phyloP scores from a whole-genome alignment of 2,797 vertebrate species.

The Argyrosomus regius region DNA sequence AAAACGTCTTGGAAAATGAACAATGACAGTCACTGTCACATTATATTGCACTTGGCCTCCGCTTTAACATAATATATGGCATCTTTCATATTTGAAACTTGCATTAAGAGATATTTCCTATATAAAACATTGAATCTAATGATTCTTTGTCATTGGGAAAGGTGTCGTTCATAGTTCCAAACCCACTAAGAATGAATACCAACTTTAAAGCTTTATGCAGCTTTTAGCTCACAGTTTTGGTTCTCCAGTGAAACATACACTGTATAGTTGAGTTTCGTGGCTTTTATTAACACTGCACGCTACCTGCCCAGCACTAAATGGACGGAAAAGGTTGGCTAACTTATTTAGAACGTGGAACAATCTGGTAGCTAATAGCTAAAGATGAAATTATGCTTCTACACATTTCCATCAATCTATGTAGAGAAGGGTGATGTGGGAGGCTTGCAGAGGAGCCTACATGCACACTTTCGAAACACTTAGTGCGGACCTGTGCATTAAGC shows the following conservation, averaged over 20 bases:
- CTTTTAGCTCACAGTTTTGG: constrained; percentile 12
- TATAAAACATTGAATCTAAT: neutral
- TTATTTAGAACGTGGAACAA: neutral
- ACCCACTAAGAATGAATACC: neutral
- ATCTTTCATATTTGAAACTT: constrained; percentile 10
- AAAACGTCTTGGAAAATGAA: constrained; percentile 39
- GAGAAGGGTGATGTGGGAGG: neutral
- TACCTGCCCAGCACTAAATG: neutral
- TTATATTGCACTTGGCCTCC: constrained; percentile 19
- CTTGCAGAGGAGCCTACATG: neutral
- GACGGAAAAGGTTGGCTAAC: neutral
- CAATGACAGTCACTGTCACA: constrained; percentile 32
- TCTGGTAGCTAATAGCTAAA: neutral
- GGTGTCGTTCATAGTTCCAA: neutral
- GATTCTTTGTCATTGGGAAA: neutral
- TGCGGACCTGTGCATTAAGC: neutral
- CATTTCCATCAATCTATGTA: neutral
- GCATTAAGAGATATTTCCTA: neutral
- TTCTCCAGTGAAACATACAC: neutral
- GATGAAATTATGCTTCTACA: neutral
- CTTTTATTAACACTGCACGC: neutral
- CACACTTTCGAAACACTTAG: neutral
- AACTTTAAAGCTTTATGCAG: neutral
- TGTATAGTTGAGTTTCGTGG: neutral
- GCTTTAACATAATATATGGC: constrained; percentile 2